Base-by-base conservation (phyloP, 2,797 vertebrate genomes). In the Telmatherina bonti region DNA sequence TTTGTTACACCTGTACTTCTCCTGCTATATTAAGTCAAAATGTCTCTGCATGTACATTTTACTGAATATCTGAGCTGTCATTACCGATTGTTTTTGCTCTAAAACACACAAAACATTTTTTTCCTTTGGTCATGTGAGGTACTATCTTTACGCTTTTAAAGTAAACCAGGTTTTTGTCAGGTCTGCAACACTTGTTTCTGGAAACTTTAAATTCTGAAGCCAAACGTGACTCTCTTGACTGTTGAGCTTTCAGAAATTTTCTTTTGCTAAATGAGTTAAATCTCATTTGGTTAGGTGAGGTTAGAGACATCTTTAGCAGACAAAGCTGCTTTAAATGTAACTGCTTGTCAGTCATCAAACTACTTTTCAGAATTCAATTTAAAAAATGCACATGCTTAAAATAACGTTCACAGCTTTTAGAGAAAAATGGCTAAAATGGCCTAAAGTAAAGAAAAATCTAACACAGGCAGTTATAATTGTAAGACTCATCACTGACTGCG, bases 301-400 rank as follows among this genome's bases (percentile, higher is more conserved):
- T 26, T 61, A 51, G 24, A 70, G 65, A 59, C 64, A 62, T 66
- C 18, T 55, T 52, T 55, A 30, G 57, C 62, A 73, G 68, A 73
- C 20, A 70, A 27, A 30, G 10, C 18, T 15, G 0, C 63, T 77
- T 76, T 54, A 63, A 78, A 84, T 47, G 58, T 67, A 61, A 24
- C 51, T 56, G 62, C 27, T 31, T 57, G 54, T 78, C 66, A 67
- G 27, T 72, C 70, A 76, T 56, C 54, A 47, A 66, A 51, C 41
- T 35, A 52, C n/a, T 68, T 29, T 5, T 31, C 36, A 38, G 53
- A 62, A 33, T 30, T 61, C 45, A 31, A 62, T 35, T 51, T 51
- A n/a, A 9, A n/a, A 57, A 80, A 47, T 52, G 27, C 30, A 20
- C 33, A 49, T n/a, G 57, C 22, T 72, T 33, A 4, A 11, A 13